Base-by-base conservation (phyloP, 2,888 invertebrate species). In the Coleophora flavipennella region DNA sequence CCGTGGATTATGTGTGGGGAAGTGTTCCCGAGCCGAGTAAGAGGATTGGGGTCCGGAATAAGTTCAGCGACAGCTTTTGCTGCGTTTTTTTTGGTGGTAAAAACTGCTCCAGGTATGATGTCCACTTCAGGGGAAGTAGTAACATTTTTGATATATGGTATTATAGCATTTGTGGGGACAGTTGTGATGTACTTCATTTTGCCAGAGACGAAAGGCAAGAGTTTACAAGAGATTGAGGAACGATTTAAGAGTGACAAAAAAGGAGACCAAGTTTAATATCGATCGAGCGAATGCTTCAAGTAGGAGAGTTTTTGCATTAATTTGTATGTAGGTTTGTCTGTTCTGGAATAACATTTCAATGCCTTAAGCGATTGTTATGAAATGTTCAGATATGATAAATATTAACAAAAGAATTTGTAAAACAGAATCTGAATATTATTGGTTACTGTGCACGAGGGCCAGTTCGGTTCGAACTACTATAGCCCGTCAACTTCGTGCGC, bases 1-100 rank as follows among this genome's bases (percentile, higher is more conserved):
- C 92, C 92, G 0, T 92, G 92, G 89, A 88, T 91, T 26, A 88
- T 92, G 87, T 89, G 90, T 48, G 91, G 91, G 0, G 92, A 93
- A 67, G 77, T 92, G 0, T 92, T 91, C 55, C 87, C 91, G 1
- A 84, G 86, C 1, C 84, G 78, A 41, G 84, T 86, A 0, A 76
- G 90, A 27, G 91, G 91, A 0, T 57, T 90, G 0, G 91, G 91
- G 0, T 89, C 91, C 0, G 91, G 91, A 0, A 76, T 91, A 8
- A 88, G 89, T 36, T 86, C 90, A 1, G 87, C 88, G n/a, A 86
- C 88, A 26, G 87, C 88, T 0, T 91, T 90, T 55, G 58, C 87
- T 4, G 81, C 90, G 1, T 88, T 90, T 46, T 92, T 92, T 55
- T 48, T 84, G 1, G 89, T 90, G 1, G 90, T 92, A 1, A 91